A percentile compares a stretch with the other conserved stretches of the same genome.
These are phyloP conservation scores for Drosophila bunnanda DNA, from an alignment of 2,888 invertebrate genomes.

Conservation along the genomic window DNA sequence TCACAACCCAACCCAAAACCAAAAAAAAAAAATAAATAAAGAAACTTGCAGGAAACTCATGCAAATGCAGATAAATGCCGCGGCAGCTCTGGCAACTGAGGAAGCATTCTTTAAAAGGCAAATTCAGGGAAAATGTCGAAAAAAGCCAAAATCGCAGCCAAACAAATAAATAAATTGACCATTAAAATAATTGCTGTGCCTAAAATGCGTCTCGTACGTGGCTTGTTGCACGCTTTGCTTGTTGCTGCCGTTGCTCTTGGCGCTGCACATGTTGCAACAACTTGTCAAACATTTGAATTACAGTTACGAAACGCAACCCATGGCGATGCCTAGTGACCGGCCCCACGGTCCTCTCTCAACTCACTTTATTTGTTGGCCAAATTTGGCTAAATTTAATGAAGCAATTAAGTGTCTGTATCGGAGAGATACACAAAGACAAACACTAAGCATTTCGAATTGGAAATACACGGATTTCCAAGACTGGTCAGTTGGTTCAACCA, in stretches of 20 bases:
- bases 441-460: constrained; percentile 27
- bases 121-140: constrained; percentile 53
- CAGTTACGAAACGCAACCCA: constrained; percentile 78
- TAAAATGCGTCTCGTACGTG: constrained; percentile 75
- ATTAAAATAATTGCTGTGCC: constrained; percentile 82
- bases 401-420: constrained; percentile 80
- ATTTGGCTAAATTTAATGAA: constrained; percentile 83
- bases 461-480: constrained; percentile 28
- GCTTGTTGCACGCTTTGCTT: constrained; percentile 74
- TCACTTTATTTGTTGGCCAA: constrained; percentile 62
- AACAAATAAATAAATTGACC: constrained; percentile 81
- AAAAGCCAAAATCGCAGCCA: constrained; percentile 51
- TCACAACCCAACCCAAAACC: constrained; percentile 23
- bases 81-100: constrained; percentile 31
- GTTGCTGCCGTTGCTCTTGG: constrained; percentile 41
- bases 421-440: constrained; percentile 36
- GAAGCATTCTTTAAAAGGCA: constrained; percentile 73
- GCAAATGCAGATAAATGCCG: constrained; percentile 54
- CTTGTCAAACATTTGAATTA: constrained; percentile 81
- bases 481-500: constrained; percentile 55
- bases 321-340: constrained; percentile 44
- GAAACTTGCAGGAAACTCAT: constrained; percentile 49
- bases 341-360: constrained; percentile 24
- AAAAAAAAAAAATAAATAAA: background rate
- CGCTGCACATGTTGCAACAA: constrained; percentile 73